Evolutionary conservation across 2,797 vertebrate genomes (phyloP).

Genomic region (Manis pentadactyla): DNA sequence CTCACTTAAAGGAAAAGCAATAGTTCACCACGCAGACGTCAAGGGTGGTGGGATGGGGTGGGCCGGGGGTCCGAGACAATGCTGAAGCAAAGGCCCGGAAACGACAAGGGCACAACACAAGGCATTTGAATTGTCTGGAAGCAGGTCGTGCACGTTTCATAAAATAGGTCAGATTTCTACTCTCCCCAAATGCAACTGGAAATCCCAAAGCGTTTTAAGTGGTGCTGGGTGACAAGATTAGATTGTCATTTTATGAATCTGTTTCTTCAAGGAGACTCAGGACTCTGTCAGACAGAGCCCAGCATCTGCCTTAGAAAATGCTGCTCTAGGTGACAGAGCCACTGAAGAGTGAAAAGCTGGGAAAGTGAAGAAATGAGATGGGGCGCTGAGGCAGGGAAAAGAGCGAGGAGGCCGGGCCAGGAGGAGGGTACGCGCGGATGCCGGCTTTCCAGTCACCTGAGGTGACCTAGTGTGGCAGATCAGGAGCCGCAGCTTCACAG

Average conservation of each 20-base stretch:
- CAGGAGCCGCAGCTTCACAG: not conserved
- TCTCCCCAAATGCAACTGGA: not conserved
- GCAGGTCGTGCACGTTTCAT: not conserved
- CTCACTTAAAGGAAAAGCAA: not conserved
- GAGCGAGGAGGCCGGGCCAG: not conserved
- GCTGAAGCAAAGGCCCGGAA: not conserved
- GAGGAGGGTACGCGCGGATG: not conserved
- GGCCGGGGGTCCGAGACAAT: not conserved
- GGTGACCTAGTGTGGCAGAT: not conserved
- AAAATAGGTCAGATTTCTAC: not conserved
- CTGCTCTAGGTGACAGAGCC: not conserved
- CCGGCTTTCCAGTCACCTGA: not conserved
- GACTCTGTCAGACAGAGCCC: not conserved
- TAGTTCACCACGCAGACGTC: not conserved
- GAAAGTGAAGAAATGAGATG: not conserved
- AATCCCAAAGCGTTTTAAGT: not conserved
- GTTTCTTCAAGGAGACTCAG: not conserved
- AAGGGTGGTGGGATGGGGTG: not conserved
- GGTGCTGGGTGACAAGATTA: not conserved
- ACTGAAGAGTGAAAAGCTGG: not conserved
- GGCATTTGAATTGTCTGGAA: not conserved
- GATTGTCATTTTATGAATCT: not conserved
- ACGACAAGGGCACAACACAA: not conserved
- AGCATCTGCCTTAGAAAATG: not conserved
- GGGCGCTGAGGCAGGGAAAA: not conserved